Base-by-base conservation (phyloP, 2,113 vertebrate genomes). In the Emydocephalus ijimae region DNA sequence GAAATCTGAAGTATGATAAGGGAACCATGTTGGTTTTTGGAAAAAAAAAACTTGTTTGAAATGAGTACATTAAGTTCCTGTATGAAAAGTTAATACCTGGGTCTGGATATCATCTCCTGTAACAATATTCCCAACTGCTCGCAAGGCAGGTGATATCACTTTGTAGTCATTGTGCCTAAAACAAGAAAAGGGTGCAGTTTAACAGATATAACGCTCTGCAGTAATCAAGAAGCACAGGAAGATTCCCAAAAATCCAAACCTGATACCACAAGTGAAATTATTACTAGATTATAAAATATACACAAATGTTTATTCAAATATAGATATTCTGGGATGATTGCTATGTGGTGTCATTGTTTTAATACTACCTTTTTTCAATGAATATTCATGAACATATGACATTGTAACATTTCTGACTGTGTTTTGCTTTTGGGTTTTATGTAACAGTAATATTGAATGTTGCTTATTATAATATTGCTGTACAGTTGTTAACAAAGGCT, bases 31-130 rank as follows among this genome's bases (percentile, higher is more conserved):
- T 81, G 64, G 15, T 29, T 55, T 24, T 23, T 4, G 7, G 45
- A 4, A 29, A 2, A 39, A 21, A 10, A 43, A 64, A 90, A 2
- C 2, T 57, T 39, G 29, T 21, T 3, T 81, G 3, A 61, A 91
- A 61, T 50, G 43, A 39, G 2, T 14, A 64, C 23, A 34, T 4
- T 21, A 20, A 81, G 23, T 11, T 92, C 15, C 8, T 4, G 2
- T 29, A 1, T 45, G 9, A 24, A 74, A 26, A 43, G 74, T 43
- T 43, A 81, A 87, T 96, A 99, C 99, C 98, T 99, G 99, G 93
- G 99, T 99, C 97, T 99, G 99, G 91, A 99, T 97, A 96, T 99
- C 99, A 96, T 99, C 99, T 92, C 99, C 99, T 91, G 99, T 99
- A 89, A 99, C 99, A 0, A 99, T 99, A 96, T 99, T 99, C 85